Conservation (phyloP, 2,888 invertebrate genomes). For the Rhagium mordax region DNA sequence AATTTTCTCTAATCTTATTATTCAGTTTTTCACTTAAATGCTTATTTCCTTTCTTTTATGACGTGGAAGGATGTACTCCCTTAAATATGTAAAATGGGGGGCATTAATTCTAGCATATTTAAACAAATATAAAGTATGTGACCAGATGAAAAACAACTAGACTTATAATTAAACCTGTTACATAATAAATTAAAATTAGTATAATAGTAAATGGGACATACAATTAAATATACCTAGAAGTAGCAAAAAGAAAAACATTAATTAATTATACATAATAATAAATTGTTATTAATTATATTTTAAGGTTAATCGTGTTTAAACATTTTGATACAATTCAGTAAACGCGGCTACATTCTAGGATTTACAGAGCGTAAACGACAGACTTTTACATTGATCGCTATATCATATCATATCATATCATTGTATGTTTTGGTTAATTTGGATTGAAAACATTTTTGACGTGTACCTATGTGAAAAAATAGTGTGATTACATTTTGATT, state of each 20-base stretch:
- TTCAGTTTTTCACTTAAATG: no score
- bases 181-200: no score
- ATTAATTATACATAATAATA: background rate
- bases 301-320: background rate
- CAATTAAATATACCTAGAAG: background rate
- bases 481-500: no score
- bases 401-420: background rate
- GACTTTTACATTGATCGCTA: background rate
- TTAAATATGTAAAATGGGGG: background rate
- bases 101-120: background rate
- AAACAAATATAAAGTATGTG: background rate
- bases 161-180: background rate
- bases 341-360: background rate
- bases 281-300: background rate
- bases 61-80: no score
- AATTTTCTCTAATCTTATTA: no score
- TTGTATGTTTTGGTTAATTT: no score
- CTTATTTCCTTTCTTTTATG: no score
- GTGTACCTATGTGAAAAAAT: no score
- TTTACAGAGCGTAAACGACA: background rate
- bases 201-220: background rate
- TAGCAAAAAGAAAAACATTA: background rate
- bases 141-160: background rate
- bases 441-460: no score
- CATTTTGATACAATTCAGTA: background rate